These are phyloP conservation scores for Platorchestia sp. DNA, from an alignment of 1,140 invertebrate genomes.

Conservation along the genomic window DNA sequence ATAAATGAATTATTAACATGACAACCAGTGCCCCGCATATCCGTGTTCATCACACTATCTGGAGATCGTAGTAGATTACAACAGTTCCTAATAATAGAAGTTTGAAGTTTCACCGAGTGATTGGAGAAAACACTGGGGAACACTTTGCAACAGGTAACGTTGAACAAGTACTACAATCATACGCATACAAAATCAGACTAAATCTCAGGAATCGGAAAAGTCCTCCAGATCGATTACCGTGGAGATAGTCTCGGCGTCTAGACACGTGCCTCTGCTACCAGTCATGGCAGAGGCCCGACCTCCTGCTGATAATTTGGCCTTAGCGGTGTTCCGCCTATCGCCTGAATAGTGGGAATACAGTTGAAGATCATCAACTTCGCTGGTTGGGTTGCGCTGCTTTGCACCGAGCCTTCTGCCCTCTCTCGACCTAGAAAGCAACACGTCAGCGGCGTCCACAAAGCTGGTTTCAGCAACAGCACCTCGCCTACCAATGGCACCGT, in stretches of 20 bases:
- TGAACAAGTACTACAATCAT: neutral
- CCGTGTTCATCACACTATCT: neutral
- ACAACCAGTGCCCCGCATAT: neutral
- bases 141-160: neutral
- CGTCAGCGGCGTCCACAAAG: neutral
- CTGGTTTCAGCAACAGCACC: constrained; percentile 38
- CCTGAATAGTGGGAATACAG: neutral
- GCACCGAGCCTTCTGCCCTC: neutral
- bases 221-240: constrained; percentile 18
- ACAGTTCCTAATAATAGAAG: neutral
- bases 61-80: neutral
- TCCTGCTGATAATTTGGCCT: neutral
- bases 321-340: neutral
- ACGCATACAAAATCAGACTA: neutral
- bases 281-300: neutral
- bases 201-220: neutral
- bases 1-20: neutral
- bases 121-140: neutral
- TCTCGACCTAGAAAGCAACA: neutral
- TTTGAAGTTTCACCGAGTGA: too few relatives aligned
- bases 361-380: neutral
- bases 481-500: neutral
- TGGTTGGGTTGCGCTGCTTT: neutral
- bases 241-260: constrained; percentile 4
- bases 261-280: constrained; percentile 17